These are phyloP conservation scores for Nesometra sesokonis DNA, from an alignment of 35 echinoderm and acorn worm species.

Conservation along the genomic window DNA sequence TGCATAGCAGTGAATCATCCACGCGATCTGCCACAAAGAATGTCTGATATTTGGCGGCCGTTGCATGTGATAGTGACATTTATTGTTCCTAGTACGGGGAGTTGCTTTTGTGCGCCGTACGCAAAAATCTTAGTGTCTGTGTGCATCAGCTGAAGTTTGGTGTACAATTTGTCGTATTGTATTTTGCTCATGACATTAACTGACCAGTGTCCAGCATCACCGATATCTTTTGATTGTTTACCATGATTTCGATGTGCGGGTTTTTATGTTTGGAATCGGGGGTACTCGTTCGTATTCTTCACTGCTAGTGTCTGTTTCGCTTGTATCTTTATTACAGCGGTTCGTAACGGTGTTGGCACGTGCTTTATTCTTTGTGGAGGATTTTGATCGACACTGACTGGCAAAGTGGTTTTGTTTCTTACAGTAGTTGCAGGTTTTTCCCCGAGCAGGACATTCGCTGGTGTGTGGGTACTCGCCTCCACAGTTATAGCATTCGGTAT, in stretches of 20 bases:
- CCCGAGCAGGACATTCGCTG: constrained; percentile 8
- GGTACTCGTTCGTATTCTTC: background rate
- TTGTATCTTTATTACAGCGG: background rate
- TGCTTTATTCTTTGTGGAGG: background rate
- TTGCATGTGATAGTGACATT: background rate
- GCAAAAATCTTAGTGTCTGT: background rate
- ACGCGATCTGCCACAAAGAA: constrained; percentile 5
- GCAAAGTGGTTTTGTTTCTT: background rate
- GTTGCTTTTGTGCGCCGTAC: background rate
- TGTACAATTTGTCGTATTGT: background rate
- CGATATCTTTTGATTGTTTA: background rate
- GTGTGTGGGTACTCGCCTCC: constrained; percentile 25
- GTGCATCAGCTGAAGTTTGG: background rate
- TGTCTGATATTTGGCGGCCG: background rate
- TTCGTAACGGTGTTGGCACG: background rate
- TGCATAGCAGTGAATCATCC: background rate
- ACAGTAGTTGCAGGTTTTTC: constrained; percentile 22
- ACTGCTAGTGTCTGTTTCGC: constrained; percentile 6
- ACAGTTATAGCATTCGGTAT: constrained; percentile 3
- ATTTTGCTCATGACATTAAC: constrained; percentile 11
- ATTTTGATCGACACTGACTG: constrained; percentile 2
- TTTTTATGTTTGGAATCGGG: no score
- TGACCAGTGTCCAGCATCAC: background rate
- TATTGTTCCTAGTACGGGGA: background rate
- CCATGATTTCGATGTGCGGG: background rate